phyloP scores from a whole-genome alignment of 2,797 vertebrate species.

The Mus minutoides region DNA sequence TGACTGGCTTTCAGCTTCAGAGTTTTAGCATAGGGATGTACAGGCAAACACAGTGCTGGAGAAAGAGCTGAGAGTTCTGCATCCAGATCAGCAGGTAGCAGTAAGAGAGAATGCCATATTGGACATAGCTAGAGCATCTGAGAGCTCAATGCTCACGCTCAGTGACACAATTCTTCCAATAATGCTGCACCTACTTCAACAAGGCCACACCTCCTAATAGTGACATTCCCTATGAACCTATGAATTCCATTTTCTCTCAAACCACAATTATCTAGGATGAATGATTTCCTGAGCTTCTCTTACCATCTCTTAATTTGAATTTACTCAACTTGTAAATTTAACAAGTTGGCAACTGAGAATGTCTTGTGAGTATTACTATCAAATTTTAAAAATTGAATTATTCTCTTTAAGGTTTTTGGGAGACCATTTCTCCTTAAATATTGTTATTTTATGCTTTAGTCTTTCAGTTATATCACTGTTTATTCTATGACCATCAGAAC shows the following conservation, averaged over 20 bases:
- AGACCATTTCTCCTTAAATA: not conserved
- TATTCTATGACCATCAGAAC: constrained; percentile 2
- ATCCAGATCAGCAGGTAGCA: not conserved
- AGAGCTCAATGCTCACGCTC: not conserved
- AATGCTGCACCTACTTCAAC: not conserved
- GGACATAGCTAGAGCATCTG: not conserved
- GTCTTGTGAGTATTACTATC: not conserved
- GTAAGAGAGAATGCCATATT: not conserved
- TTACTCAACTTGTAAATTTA: constrained; percentile 39
- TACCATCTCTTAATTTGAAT: constrained; percentile 34
- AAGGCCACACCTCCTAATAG: not conserved
- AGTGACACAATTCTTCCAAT: not conserved
- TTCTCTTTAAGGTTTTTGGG: not conserved
- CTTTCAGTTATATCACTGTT: constrained; percentile 21
- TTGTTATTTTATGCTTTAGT: not conserved
- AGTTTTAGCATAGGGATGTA: not conserved
- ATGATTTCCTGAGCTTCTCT: constrained; percentile 19
- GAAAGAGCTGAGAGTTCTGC: not conserved
- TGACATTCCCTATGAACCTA: not conserved
- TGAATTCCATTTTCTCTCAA: not conserved
- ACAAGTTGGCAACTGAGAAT: not conserved
- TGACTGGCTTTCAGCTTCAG: not conserved
- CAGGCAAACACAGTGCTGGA: not conserved
- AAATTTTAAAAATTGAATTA: constrained; percentile 43
- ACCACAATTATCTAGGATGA: not conserved